Percentiles rank a stretch among this genome's conserved stretches.
These are phyloP conservation scores for Lasius platythorax DNA, from an alignment of 2,888 invertebrate species.

Conservation along the genomic window DNA sequence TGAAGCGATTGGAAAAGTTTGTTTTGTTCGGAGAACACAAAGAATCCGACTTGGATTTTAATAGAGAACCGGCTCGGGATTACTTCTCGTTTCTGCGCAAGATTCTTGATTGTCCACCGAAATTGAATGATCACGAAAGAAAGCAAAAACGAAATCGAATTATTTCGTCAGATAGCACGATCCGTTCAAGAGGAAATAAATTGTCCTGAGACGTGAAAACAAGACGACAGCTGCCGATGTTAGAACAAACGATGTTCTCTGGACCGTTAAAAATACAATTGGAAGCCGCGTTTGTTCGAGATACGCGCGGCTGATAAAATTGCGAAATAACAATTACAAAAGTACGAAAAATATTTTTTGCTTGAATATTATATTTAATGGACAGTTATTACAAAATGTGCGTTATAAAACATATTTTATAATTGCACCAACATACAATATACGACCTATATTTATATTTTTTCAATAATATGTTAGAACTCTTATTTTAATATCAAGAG, in stretches of 20 bases:
- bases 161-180: slow-evolving; percentile 48
- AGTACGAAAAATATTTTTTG: background rate
- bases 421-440: background rate
- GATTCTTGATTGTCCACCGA: slow-evolving; percentile 67
- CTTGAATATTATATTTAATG: background rate
- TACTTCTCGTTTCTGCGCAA: slow-evolving; percentile 68
- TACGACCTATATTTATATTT: background rate
- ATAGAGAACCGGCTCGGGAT: slow-evolving; percentile 66
- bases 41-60: slow-evolving; percentile 70
- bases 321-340: slow-evolving; percentile 26
- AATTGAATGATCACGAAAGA: slow-evolving; percentile 71
- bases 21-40: slow-evolving; percentile 57
- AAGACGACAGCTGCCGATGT: slow-evolving; percentile 11
- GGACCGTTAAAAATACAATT: slow-evolving; percentile 30
- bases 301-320: background rate
- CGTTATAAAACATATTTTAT: slow-evolving; percentile 1
- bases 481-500: background rate
- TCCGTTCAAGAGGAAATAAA: slow-evolving; percentile 41
- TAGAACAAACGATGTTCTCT: slow-evolving; percentile 4
- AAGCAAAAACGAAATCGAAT: slow-evolving; percentile 54
- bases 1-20: slow-evolving; percentile 70
- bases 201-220: slow-evolving; percentile 24
- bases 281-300: background rate
- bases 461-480: too few species aligned
- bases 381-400: background rate